Base-by-base conservation (phyloP, 2,113 vertebrate genomes). In the Hippocampus zosterae region DNA sequence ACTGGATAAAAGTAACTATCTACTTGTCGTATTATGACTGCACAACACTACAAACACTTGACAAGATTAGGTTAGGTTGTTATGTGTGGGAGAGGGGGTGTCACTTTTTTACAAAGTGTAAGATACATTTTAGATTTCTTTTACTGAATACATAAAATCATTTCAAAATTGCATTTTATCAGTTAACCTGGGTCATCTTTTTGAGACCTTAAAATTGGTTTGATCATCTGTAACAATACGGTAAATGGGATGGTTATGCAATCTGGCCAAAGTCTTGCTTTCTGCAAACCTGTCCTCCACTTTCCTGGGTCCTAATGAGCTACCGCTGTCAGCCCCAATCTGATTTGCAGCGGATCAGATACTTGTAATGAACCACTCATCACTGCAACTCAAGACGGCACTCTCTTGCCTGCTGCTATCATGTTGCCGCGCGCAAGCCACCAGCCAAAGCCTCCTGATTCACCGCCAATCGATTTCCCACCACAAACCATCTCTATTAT, bases 341-440 rank as follows among this genome's bases (percentile, higher is more conserved):
- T 44, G 69, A 78, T 90, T 89, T 80, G 65, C 37, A 67, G 29
- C 65, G 70, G 74, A 75, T 76, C 72, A 65, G 79, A 53, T 71
- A 72, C 76, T 77, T 67, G 66, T 88, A 88, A 91, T 87, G 76
- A 90, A 88, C 84, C 65, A 67, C 75, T 82, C 77, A 85, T 77
- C 78, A 29, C 68, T 80, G 89, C 75, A 91, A 90, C 84, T 68
- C 33, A 71, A 91, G 77, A 85, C 67, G 0, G 46, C 77, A 25
- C 84, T 74, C 74, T 74, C 70, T 52, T 13, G 18, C 68, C 52
- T 48, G 71, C 64, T 15, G 72, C 83, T 87, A 87, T 91, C 88
- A 71, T 46, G 57, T 90, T 75, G 65, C 88, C 81, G 16, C 83
- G 16, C 83, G 79, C 61, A 83, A 86, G 61, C 84, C 85, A 41